Evolutionary conservation across 2,888 invertebrate genomes (phyloP).

Genomic region (Choreutis nemorana): DNA sequence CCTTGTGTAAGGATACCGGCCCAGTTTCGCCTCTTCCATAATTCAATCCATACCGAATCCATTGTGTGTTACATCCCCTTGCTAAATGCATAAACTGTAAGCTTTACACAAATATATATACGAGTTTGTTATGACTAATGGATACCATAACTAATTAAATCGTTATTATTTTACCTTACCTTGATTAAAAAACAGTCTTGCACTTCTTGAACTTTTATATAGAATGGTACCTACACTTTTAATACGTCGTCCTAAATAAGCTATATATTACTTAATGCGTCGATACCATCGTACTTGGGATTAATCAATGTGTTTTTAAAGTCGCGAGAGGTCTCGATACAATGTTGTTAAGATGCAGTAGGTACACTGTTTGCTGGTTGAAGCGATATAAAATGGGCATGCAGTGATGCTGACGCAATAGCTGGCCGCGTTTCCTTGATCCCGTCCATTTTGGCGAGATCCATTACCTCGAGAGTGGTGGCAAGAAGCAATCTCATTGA

Average conservation of each 20-base stretch:
- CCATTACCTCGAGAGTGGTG: slow-evolving; percentile 63
- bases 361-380: slow-evolving; percentile 1
- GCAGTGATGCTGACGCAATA: slow-evolving; percentile 48
- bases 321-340: too few species aligned
- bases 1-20: slow-evolving; percentile 40
- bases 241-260: too few species aligned
- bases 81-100: too few species aligned
- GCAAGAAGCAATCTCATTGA: slow-evolving; percentile 69
- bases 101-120: too few species aligned
- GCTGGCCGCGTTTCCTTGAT: slow-evolving; percentile 48
- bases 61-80: slow-evolving; percentile 34
- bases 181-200: too few species aligned
- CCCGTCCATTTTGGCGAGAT: slow-evolving; percentile 64
- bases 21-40: slow-evolving; percentile 52
- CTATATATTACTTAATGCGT: too few species aligned
- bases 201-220: too few species aligned
- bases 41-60: slow-evolving; percentile 56
- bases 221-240: too few species aligned
- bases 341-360: too few species aligned
- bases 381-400: slow-evolving; percentile 13
- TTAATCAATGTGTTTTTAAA: too few species aligned
- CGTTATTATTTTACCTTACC: too few species aligned
- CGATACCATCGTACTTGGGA: too few species aligned
- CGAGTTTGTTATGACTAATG: neutral
- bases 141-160: neutral